phyloP scores from a whole-genome alignment of 2,113 vertebrate species.

The Atlantisia rogersi region DNA sequence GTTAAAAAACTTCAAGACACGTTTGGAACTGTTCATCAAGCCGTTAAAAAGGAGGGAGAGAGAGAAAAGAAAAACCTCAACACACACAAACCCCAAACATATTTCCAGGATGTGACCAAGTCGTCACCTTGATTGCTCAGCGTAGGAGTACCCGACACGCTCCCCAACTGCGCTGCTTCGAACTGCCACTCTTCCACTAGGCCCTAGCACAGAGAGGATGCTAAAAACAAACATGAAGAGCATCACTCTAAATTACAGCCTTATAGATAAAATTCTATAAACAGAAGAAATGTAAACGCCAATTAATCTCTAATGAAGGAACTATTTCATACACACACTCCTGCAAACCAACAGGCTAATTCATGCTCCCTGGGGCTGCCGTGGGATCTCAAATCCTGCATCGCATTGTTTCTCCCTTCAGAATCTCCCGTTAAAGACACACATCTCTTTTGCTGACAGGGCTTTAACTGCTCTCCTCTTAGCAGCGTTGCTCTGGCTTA shows the following conservation, averaged over 20 bases:
- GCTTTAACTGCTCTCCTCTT: background rate
- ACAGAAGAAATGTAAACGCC: background rate
- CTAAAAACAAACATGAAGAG: background rate
- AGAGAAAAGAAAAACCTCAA: background rate
- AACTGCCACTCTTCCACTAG: background rate
- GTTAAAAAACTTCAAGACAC: background rate
- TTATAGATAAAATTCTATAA: background rate
- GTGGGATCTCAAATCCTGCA: background rate
- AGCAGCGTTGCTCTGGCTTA: background rate
- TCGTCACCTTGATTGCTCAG: background rate
- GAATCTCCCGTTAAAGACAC: background rate
- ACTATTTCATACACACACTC: background rate
- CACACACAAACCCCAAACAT: background rate
- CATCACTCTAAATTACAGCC: background rate
- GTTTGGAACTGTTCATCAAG: background rate
- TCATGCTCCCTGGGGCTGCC: background rate
- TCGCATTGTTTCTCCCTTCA: background rate
- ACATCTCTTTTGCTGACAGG: rapidly evolving
- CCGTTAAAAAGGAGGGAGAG: rapidly evolving
- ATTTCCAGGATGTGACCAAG: conserved; percentile 38
- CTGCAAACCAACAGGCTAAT: background rate
- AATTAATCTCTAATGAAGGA: conserved; percentile 18
- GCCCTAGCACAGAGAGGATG: background rate
- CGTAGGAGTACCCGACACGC: background rate
- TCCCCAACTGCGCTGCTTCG: background rate